phyloP scores from a whole-genome alignment of 1,140 invertebrate species.

The Drosophila quadrilineata region DNA sequence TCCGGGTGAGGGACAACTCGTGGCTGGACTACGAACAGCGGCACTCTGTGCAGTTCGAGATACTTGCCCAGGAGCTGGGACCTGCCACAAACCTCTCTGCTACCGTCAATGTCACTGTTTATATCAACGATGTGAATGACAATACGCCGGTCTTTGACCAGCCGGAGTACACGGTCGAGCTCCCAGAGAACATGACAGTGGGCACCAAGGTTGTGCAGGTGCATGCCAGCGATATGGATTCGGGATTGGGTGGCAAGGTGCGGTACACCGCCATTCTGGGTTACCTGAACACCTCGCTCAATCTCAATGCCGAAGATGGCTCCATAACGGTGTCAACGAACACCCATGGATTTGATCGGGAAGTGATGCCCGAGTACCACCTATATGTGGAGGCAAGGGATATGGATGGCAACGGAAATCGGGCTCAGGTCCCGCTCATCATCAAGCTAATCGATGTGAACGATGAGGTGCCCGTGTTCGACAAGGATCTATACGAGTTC shows the following conservation, averaged over 20 bases:
- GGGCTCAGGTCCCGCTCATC: slow-evolving; percentile 86
- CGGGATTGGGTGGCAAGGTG: slow-evolving; percentile 87
- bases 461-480: slow-evolving; percentile 92
- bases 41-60: slow-evolving; percentile 87
- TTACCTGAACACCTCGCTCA: slow-evolving; percentile 87
- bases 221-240: slow-evolving; percentile 89
- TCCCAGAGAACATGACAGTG: slow-evolving; percentile 90
- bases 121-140: slow-evolving; percentile 94
- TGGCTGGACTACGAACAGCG: slow-evolving; percentile 91
- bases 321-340: slow-evolving; percentile 89
- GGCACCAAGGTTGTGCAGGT: slow-evolving; percentile 89
- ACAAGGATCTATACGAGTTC: slow-evolving; percentile 90
- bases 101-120: slow-evolving; percentile 88
- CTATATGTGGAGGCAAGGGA: slow-evolving; percentile 93
- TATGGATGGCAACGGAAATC: slow-evolving; percentile 90
- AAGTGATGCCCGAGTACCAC: slow-evolving; percentile 88
- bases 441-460: slow-evolving; percentile 92
- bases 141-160: slow-evolving; percentile 91
- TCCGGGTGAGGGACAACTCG: slow-evolving; percentile 91
- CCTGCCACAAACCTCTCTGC: slow-evolving; percentile 88
- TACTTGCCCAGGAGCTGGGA: slow-evolving; percentile 90
- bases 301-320: slow-evolving; percentile 90
- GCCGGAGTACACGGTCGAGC: slow-evolving; percentile 86
- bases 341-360: slow-evolving; percentile 90
- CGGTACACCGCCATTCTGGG: slow-evolving; percentile 90